Percentiles rank a stretch among this genome's conserved stretches.
Conservation (phyloP, 2,797 vertebrate genomes). For the Ataeniobius toweri region DNA sequence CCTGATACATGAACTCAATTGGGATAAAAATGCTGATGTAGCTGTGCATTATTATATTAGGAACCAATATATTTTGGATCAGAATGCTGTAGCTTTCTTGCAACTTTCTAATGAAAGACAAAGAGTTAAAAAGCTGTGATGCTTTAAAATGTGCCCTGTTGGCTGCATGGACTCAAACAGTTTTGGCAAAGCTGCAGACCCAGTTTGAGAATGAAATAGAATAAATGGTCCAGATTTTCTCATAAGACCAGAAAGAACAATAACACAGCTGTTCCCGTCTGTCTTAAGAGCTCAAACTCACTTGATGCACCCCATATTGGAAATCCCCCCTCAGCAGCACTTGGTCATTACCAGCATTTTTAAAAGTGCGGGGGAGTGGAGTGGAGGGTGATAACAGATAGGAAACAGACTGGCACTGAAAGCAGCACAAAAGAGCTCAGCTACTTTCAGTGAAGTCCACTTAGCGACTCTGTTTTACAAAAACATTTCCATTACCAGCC, state of each 20-base stretch:
- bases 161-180: background rate
- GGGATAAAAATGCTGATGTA: background rate
- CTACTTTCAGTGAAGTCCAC: constrained; percentile 17
- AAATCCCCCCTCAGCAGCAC: constrained; percentile 44
- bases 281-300: constrained; percentile 46
- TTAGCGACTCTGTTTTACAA: background rate
- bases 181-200: constrained; percentile 7
- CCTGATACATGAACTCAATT: background rate
- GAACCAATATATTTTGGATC: background rate
- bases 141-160: background rate
- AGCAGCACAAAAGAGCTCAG: constrained; percentile 9
- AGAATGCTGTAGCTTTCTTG: background rate
- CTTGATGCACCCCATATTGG: constrained; percentile 19
- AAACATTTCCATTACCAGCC: background rate
- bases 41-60: background rate
- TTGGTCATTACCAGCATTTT: constrained; percentile 34
- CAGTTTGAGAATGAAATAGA: constrained; percentile 14
- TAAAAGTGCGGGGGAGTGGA: constrained; percentile 30
- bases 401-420: constrained; percentile 31
- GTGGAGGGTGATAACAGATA: constrained; percentile 43
- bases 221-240: constrained; percentile 10
- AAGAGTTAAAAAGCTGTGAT: background rate
- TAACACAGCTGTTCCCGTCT: constrained; percentile 43
- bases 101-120: background rate
- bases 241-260: background rate